Evolutionary conservation across 2,113 vertebrate species (phyloP), one percentile per base, ranked within the genome.

Genomic region (Anhinga rufa): DNA sequence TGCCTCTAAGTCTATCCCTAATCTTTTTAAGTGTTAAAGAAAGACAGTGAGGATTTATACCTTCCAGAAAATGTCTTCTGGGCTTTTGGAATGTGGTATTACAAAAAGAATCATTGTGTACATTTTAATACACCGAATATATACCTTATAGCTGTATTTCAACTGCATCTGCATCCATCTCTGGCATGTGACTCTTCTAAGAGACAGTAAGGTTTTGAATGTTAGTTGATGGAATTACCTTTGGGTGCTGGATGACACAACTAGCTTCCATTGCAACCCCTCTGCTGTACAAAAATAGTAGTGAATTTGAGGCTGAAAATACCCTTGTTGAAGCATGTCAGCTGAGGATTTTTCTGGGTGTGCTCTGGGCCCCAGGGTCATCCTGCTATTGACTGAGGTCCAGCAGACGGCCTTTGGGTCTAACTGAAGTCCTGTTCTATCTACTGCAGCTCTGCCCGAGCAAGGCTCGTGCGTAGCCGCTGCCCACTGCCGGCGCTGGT

Each of bases 391-490:
- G 65, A 3, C 38, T 34, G 66, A 87, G n/a, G 48, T 57, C n/a
- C 32, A n/a, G 25, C 36, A 75, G 77, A 11, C 9, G 84, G 46
- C 2, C 44, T 81, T 28, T 28, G 65, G 55, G 25, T 42, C 38
- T 87, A 32, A 32, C 42, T 38, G 1, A 71, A 88, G 20, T 20
- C n/a, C 75, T 58, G 13, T 12, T 54, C 16, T 34, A 5, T 5
- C 48, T 57, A 13, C 51, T 86, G 52, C 62, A 81, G 68, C 58
- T 64, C 95, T 68, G 52, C 46, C 68, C 17, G 8, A 12, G 40
- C 58, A 10, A 28, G 5, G 52, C 32, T 49, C 0, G 0, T 5
- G 2, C 0, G 0, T 0, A 2, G 42, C 44, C 32, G 1, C 70
- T 82, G 58, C 40, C 58, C 48, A 0, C 51, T n/a, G 40, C 46